Percentiles rank a stretch among this genome's conserved stretches.
Evolutionary conservation across 2,888 invertebrate genomes (phyloP).

Genomic region (Alitta virens): DNA sequence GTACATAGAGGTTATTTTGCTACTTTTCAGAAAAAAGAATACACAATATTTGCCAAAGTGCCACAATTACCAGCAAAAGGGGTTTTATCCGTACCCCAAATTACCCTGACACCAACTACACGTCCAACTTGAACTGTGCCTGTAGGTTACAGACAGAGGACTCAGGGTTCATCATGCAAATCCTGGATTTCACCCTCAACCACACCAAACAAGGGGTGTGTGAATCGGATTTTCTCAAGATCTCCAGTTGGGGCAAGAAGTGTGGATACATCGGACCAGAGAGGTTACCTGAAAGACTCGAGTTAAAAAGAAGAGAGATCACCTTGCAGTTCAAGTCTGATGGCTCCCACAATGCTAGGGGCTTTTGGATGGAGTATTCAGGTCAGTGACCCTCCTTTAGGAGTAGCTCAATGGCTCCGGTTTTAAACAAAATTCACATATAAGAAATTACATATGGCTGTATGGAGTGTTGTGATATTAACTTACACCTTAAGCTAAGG

Average conservation of each 20-base stretch:
- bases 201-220: constrained; percentile 10
- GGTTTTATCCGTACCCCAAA: constrained; percentile 20
- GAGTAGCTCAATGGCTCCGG: too few relatives aligned
- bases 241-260: constrained; percentile 19
- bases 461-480: too few relatives aligned
- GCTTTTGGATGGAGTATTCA: constrained; percentile 22
- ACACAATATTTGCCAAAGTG: constrained; percentile 12
- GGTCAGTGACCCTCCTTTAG: too few relatives aligned
- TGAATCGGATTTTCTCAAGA: constrained; percentile 14
- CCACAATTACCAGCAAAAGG: not conserved
- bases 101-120: constrained; percentile 23
- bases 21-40: constrained; percentile 8
- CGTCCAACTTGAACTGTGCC: constrained; percentile 9
- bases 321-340: constrained; percentile 11
- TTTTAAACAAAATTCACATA: too few relatives aligned
- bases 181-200: constrained; percentile 23
- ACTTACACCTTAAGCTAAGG: too few relatives aligned
- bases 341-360: constrained; percentile 5
- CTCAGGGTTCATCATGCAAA: constrained; percentile 9
- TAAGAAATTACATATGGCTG: too few relatives aligned
- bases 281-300: constrained; percentile 16
- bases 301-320: not conserved
- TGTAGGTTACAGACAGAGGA: constrained; percentile 22
- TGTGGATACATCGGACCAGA: constrained; percentile 18
- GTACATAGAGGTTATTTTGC: too few relatives aligned